These are phyloP conservation scores for Sinocyclocheilus grahami DNA, from an alignment of 2,113 vertebrate genomes.

Conservation along the genomic window DNA sequence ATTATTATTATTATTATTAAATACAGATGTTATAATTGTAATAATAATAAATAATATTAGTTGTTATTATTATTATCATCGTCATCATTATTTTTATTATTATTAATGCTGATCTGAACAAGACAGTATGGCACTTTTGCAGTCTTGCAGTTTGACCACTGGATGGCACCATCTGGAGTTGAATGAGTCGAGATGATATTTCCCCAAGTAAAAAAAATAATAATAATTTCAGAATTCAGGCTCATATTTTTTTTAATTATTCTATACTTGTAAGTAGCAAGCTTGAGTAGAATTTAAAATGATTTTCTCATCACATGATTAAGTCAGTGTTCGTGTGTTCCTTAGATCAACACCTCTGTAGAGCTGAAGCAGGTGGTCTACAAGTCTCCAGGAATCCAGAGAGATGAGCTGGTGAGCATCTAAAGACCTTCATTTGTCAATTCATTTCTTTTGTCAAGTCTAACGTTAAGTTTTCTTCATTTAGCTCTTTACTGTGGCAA, in stretches of 20 bases:
- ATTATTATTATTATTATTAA: too few relatives aligned
- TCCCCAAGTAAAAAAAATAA: too few relatives aligned
- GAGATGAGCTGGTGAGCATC: slow-evolving; percentile 79
- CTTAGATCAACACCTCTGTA: slow-evolving; percentile 79
- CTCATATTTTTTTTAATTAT: not conserved
- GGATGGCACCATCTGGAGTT: not conserved
- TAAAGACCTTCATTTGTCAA: not conserved
- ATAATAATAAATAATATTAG: not conserved
- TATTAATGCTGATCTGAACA: not conserved
- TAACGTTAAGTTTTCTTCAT: not conserved
- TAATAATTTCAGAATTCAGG: too few relatives aligned
- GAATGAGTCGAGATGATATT: not conserved
- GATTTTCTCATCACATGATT: not conserved
- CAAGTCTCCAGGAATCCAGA: slow-evolving; percentile 85
- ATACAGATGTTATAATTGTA: not conserved
- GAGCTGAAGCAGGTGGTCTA: slow-evolving; percentile 83
- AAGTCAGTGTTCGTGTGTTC: not conserved
- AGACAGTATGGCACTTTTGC: not conserved
- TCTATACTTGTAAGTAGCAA: not conserved
- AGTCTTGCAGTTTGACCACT: not conserved
- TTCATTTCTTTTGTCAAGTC: not conserved
- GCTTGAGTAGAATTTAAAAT: too few relatives aligned
- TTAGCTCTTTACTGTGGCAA: not conserved
- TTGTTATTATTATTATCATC: not conserved
- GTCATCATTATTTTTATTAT: not conserved